phyloP scores from a whole-genome alignment of 2,888 invertebrate species.

The Drosophila borealis region DNA sequence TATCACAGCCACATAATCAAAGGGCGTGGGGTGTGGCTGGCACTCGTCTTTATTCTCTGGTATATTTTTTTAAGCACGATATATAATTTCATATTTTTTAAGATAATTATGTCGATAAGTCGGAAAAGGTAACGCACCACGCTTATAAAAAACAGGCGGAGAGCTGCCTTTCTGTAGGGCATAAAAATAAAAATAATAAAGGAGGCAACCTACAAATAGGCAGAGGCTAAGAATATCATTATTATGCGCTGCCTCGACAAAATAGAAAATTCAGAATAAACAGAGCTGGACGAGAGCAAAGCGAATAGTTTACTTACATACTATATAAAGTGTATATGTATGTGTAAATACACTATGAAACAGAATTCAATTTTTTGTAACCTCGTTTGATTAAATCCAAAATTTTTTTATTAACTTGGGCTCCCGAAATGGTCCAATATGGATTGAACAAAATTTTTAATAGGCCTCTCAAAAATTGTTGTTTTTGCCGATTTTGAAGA shows the following conservation, averaged over 20 bases:
- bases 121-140: constrained; percentile 70
- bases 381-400: too few species aligned
- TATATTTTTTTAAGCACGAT: constrained; percentile 47
- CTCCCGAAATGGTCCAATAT: too few species aligned
- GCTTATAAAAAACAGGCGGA: constrained; percentile 52
- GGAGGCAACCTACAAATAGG: constrained; percentile 12
- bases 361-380: too few species aligned
- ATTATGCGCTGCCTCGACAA: constrained; percentile 2
- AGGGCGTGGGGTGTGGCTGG: constrained; percentile 53
- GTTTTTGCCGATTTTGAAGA: too few species aligned
- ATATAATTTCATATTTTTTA: constrained; percentile 80
- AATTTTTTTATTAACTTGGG: too few species aligned
- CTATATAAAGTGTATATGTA: neutral
- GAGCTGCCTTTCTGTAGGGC: constrained; percentile 31
- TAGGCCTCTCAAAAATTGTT: too few species aligned
- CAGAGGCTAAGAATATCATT: neutral
- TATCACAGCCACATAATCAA: constrained; percentile 76
- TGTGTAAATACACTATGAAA: too few species aligned
- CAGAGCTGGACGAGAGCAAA: neutral
- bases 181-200: constrained; percentile 25
- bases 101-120: constrained; percentile 81
- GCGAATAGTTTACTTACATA: constrained; percentile 5
- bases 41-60: constrained; percentile 44
- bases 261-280: neutral
- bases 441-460: too few species aligned